Evolutionary conservation across 1,140 invertebrate species (phyloP), one percentile per base, ranked within the genome.

Genomic region (Orius insidiosus): DNA sequence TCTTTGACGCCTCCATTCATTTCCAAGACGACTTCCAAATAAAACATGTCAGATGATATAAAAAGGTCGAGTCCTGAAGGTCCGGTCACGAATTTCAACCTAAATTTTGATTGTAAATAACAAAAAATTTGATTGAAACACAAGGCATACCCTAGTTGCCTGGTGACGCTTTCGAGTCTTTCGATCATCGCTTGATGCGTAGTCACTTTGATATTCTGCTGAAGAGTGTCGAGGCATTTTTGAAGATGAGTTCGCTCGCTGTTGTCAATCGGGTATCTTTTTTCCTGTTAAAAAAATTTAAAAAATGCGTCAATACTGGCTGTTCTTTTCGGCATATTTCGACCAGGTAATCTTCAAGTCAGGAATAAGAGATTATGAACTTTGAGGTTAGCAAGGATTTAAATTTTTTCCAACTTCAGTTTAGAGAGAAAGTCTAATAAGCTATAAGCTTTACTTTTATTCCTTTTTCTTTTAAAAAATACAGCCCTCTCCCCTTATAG

Each of bases 31-130:
- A 96, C 82, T 69, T 95, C 88, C 51, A 96, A 71, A 61, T 89
- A 93, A 63, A 95, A 96, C 88, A 95, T 95, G 60, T 94, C 89
- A 0, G 86, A 92, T 16, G 84, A 90, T 62, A 95, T 92, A 56
- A 92, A 92, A 50, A 85, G 71, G 59, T 84, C 81, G 32, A 77
- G 75, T 35, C 74, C 80, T 53, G 72, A 70, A 56, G 68, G 71
- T 45, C 76, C 76, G 33, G 54, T 68, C 55, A 78, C 75, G 61
- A 85, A 86, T 59, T 81, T 82, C 54, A 88, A 70, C 8, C 80
- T 85, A 70, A 66, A 46, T 52, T 30, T 4, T 24, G 3, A 32
- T 16, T 45, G 19, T 8, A 16, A 43, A 10, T 5, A 32, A 14
- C 31, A 30, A 45, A 45, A 45, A 5, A n/a, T 13, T 9, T 36